Percentiles rank a stretch among this genome's conserved stretches.
Conservation (phyloP, 92 coral and sea anemone genomes). For the Ricordea florida region DNA sequence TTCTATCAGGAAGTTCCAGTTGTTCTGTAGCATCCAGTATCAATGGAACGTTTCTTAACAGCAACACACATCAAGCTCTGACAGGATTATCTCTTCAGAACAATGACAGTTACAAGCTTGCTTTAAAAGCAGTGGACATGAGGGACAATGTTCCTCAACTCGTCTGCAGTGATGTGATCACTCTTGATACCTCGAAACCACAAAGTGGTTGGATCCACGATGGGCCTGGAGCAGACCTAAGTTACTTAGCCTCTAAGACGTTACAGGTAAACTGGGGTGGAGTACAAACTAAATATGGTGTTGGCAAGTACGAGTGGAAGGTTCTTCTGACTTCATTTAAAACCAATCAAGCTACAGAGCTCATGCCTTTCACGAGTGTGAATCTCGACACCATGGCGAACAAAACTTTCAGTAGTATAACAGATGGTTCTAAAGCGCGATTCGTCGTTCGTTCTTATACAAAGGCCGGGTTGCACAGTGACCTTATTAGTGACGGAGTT, state of each 20-base stretch:
- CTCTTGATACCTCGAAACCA: slow-evolving; percentile 55
- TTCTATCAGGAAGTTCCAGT: too few relatives aligned
- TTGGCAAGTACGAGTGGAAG: slow-evolving; percentile 74
- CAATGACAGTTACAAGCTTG: too few relatives aligned
- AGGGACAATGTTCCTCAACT: too few relatives aligned
- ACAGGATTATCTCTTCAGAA: too few relatives aligned
- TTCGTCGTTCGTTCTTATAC: slow-evolving; percentile 70
- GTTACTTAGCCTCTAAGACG: slow-evolving; percentile 62
- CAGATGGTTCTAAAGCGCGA: slow-evolving; percentile 69
- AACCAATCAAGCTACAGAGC: slow-evolving; percentile 35
- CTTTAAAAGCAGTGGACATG: too few relatives aligned
- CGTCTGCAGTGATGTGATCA: too few relatives aligned
- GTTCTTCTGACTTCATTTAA: slow-evolving; percentile 48
- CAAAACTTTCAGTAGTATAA: too few relatives aligned
- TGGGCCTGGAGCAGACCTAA: slow-evolving; percentile 67
- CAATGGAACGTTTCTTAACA: too few relatives aligned
- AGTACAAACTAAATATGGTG: slow-evolving; percentile 72
- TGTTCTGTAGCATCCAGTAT: too few relatives aligned
- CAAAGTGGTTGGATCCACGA: slow-evolving; percentile 83
- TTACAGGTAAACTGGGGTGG: slow-evolving; percentile 91
- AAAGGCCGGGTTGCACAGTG: slow-evolving; percentile 81
- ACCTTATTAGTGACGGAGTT: slow-evolving; percentile 78
- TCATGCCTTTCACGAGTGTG: too few relatives aligned
- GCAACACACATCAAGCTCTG: too few relatives aligned
- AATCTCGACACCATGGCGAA: too few relatives aligned